These are phyloP conservation scores for Vanessa cardui DNA, from an alignment of 2,888 invertebrate genomes.

Conservation along the genomic window DNA sequence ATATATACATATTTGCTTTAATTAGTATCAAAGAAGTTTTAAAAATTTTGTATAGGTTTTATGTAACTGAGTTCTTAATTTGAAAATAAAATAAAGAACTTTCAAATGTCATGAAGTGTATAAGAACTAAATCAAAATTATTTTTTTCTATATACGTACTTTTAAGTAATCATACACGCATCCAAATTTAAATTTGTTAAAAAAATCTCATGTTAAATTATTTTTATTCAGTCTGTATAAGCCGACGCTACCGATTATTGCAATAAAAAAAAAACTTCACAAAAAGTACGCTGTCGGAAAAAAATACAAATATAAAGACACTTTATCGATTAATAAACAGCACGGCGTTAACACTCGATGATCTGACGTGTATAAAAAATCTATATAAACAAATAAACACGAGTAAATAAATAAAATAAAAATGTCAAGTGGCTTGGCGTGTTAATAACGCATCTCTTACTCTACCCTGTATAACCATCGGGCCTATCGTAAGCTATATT, in stretches of 20 bases:
- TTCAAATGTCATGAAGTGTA: too few relatives aligned
- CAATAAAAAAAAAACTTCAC: background rate
- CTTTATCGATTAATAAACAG: background rate
- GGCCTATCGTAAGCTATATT: constrained; percentile 46
- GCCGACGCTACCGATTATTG: background rate
- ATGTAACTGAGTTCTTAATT: too few relatives aligned
- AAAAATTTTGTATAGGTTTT: too few relatives aligned
- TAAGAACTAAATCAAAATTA: too few relatives aligned
- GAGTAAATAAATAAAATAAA: constrained; percentile 4
- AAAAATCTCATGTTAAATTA: too few relatives aligned
- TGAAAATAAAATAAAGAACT: too few relatives aligned
- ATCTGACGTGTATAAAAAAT: background rate
- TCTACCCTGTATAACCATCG: constrained; percentile 19
- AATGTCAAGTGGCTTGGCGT: background rate
- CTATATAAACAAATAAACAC: constrained; percentile 2
- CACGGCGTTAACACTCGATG: background rate
- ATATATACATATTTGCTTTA: too few relatives aligned
- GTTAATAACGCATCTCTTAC: constrained; percentile 10
- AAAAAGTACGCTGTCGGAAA: too few relatives aligned
- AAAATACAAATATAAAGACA: background rate
- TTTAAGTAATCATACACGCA: too few relatives aligned
- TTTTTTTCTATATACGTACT: too few relatives aligned
- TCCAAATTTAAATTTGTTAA: too few relatives aligned
- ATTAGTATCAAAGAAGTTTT: background rate
- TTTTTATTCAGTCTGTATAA: too few relatives aligned